Base-by-base conservation (phyloP, 2,797 vertebrate species). In the Phoxinus dragarum region DNA sequence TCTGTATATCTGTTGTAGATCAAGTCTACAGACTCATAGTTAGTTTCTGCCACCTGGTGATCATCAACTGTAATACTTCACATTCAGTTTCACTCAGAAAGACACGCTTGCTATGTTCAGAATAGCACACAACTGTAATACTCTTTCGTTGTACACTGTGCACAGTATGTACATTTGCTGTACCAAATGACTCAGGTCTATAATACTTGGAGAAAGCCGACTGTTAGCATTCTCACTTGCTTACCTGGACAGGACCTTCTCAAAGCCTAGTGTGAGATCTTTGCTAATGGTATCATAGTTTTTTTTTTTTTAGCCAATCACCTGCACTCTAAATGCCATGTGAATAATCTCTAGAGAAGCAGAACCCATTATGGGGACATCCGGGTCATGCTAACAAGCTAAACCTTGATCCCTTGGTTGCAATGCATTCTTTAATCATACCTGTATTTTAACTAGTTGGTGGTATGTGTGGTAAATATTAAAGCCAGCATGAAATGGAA, bases 51-150 rank as follows among this genome's bases (percentile, higher is more conserved):
- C 72, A 75, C 47, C 81, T 83, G 34, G 69, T 56, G 74, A 42
- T 23, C 68, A 52, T 76, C 72, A 34, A 56, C 36, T 90, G 92
- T 91, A 91, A 92, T 92, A 90, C 90, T 92, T 88, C 81, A 85
- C 89, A 0, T 44, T 54, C 47, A 54, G 44, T 74, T 74, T 31
- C 72, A 34, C 27, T 52, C 6, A 17, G 31, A 44, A 14, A 49
- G 31, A 54, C 31, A 49, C 1, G 1, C 9, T 52, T 10, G 31
- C 19, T 75, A 12, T 23, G 34, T 54, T 38, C 31, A 36, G 3
- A 75, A 23, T 12, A 6, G 10, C 31, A 54, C 34, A 34, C 27
- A 21, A 21, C 47, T 34, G 21, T 36, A 36, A 75, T 7, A 23
- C 47, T 64, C 27, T 21, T 75, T 36, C 49, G 14, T 23, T 23